Evolutionary conservation across 2,888 invertebrate species (phyloP).

Genomic region (Melipona bicolor): DNA sequence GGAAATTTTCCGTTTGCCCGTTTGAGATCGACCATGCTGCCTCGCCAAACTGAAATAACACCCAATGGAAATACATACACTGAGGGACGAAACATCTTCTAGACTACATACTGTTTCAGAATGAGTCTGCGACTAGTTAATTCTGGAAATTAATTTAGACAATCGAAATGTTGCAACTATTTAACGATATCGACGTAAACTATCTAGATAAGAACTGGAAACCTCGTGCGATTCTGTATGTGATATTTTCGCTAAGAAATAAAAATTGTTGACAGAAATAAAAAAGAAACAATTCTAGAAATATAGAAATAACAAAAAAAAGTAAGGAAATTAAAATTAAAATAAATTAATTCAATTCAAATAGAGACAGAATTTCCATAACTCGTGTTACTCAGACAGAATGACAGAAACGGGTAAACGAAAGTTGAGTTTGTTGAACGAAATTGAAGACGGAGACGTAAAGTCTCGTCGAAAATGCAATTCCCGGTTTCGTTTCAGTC

Average conservation of each 20-base stretch:
- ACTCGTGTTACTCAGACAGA: too few species aligned
- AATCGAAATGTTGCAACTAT: too few species aligned
- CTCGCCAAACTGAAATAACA: not conserved
- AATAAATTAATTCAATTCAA: too few species aligned
- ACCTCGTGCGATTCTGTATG: too few species aligned
- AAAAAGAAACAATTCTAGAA: not conserved
- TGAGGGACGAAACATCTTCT: too few species aligned
- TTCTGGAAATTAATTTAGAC: too few species aligned
- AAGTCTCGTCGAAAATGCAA: not conserved
- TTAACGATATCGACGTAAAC: not conserved
- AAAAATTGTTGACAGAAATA: not conserved
- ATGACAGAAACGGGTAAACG: not conserved
- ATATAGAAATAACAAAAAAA: not conserved
- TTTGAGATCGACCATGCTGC: not conserved
- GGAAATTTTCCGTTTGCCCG: slow-evolving; percentile 4
- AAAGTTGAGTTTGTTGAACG: not conserved
- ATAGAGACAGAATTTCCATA: too few species aligned
- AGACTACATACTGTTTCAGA: too few species aligned
- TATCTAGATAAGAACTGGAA: not conserved
- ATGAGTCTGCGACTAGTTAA: too few species aligned
- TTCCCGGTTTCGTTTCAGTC: not conserved
- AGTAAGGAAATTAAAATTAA: not conserved
- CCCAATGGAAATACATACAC: not conserved
- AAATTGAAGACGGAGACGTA: not conserved
- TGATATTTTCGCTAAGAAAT: not conserved